Conservation (phyloP, 2,888 invertebrate genomes). For the Gerris lacustris region DNA sequence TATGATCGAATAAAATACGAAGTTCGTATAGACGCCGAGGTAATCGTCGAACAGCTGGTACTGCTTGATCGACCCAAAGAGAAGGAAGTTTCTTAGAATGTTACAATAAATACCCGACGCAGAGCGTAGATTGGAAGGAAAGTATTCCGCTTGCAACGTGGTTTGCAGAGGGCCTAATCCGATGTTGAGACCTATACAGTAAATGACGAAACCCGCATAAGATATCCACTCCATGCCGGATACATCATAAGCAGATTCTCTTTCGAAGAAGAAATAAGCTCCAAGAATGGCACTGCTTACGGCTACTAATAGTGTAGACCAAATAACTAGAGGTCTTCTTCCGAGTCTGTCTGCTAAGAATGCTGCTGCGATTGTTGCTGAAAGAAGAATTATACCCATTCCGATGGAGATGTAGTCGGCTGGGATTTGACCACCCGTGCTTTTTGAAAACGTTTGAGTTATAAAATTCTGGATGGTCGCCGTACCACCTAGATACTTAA, state of each 20-base stretch:
- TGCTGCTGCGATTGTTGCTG: conserved; percentile 20
- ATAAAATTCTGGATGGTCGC: conserved; percentile 22
- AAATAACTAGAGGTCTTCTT: conserved; percentile 24
- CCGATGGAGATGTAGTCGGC: conserved; percentile 19
- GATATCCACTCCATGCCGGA: conserved; percentile 19
- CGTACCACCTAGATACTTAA: conserved; percentile 25
- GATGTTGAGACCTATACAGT: conserved; percentile 19
- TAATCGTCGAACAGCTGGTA: conserved; percentile 20
- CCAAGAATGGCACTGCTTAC: background rate
- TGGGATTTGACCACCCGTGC: conserved; percentile 9
- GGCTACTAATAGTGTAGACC: conserved; percentile 17
- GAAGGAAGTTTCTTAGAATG: conserved; percentile 17
- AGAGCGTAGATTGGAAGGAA: conserved; percentile 25
- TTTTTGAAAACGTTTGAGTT: conserved; percentile 24
- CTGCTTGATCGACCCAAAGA: conserved; percentile 15
- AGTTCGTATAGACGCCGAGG: conserved; percentile 20
- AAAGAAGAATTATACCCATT: conserved; percentile 19
- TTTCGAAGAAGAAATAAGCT: conserved; percentile 23
- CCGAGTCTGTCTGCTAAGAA: conserved; percentile 25
- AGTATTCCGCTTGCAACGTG: conserved; percentile 26
- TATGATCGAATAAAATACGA: conserved; percentile 16
- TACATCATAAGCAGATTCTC: conserved; percentile 13
- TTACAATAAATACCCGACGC: conserved; percentile 22
- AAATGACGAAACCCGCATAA: conserved; percentile 17
- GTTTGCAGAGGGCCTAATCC: conserved; percentile 24